Percentiles rank a stretch among this genome's conserved stretches.
Evolutionary conservation across 2,888 invertebrate genomes (phyloP).

Genomic region (Alsophila aescularia): DNA sequence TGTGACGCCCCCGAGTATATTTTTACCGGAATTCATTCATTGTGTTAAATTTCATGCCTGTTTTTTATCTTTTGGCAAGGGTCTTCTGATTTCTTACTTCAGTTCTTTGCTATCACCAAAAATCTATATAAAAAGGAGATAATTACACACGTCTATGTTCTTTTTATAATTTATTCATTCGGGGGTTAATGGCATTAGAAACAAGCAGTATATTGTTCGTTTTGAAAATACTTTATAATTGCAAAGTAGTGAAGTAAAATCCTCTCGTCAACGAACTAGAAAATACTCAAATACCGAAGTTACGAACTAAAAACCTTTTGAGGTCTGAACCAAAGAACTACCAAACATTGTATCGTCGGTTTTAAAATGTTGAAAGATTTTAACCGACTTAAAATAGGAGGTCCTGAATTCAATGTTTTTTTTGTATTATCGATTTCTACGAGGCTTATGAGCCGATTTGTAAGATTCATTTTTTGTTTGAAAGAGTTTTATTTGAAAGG

Average conservation of each 20-base stretch:
- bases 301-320: no score
- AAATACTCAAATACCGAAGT: no score
- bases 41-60: not conserved
- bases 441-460: no score
- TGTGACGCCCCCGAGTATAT: not conserved
- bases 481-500: no score
- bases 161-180: constrained; percentile 15
- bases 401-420: no score
- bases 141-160: not conserved
- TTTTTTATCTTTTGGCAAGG: not conserved
- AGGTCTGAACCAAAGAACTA: no score
- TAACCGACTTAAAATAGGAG: no score
- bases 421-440: no score
- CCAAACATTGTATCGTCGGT: no score
- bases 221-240: not conserved
- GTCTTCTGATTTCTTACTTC: not conserved
- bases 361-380: no score
- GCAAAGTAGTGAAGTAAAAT: not conserved
- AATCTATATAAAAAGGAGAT: not conserved
- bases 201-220: constrained; percentile 37
- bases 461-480: no score
- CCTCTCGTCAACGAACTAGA: no score
- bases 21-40: not conserved
- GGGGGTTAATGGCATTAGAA: constrained; percentile 33
- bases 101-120: not conserved